Base-by-base conservation (phyloP, 23 tunicate species). In the Ciona savignyi region DNA sequence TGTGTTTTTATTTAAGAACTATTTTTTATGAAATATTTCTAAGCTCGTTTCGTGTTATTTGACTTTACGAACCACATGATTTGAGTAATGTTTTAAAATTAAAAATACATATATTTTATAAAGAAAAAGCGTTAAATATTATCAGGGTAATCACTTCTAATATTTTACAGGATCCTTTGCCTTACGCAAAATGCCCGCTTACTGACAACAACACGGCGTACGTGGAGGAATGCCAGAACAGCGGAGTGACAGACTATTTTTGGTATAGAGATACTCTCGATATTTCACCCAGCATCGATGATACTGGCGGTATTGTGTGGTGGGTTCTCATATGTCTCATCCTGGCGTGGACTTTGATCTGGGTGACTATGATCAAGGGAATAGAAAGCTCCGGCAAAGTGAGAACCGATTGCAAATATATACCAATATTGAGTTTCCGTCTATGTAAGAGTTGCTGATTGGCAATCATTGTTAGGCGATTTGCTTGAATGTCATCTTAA, bases 341-440 rank as follows among this genome's bases (percentile, higher is more conserved):
- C 2, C 77, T 91, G 22, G 77, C 88, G 1, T 91, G 97, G 97
- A 51, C 71, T 24, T 30, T 91, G 25, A 74, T 91, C 19, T 91
- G 97, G 97, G 82, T 91, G 22, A 67, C 95, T 22, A 91, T 91
- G 97, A 80, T 91, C 35, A 78, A 78, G 27, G 97, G 97, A 63
- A 91, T 91, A 22, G 97, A 80, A 65, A 83, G 90, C 48, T 91
- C 97, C 23, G 97, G 97, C 25, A 91, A 91, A 76, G 97, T 91
- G 34, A 33, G 68, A 28, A 11, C 51, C 15, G 9, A 6, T 6
- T 15, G 56, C 56, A 42, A 42, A 42, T 15, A n/a, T n/a, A n/a
- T n/a, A n/a, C 19, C 20, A 49, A 49, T 49, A 11, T 49, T 49
- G 20, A 49, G 20, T 11, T 11, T 49, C 61, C 15, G 20, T 11